These are phyloP conservation scores for Philonicus albiceps DNA, from an alignment of 2,888 invertebrate species.

Conservation along the genomic window DNA sequence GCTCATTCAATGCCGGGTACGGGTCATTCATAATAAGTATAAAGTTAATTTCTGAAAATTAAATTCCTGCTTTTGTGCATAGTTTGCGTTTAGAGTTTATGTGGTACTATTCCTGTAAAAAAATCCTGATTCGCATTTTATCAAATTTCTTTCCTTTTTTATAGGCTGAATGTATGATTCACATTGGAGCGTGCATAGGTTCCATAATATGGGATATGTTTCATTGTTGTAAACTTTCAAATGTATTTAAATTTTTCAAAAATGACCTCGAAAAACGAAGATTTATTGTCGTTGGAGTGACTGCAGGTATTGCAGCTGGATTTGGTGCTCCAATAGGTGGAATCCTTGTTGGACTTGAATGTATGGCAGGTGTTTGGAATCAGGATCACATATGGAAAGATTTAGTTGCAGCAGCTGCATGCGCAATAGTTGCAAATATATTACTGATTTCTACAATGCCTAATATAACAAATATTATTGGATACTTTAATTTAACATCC, in stretches of 20 bases:
- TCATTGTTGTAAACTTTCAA: neutral
- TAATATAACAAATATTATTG: neutral
- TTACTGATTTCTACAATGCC: too few relatives aligned
- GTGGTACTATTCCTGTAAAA: neutral
- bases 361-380: neutral
- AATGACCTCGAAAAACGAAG: neutral
- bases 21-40: too few relatives aligned
- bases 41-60: too few relatives aligned
- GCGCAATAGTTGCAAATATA: constrained; percentile 62
- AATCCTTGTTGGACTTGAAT: neutral
- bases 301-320: neutral
- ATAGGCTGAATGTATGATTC: neutral
- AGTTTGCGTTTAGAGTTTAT: too few relatives aligned
- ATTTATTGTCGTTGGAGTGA: neutral
- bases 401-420: constrained; percentile 94
- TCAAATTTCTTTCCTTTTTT: neutral
- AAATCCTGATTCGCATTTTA: neutral
- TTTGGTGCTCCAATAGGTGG: neutral
- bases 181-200: neutral
- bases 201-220: neutral
- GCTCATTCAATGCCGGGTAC: too few relatives aligned
- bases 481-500: neutral
- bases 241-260: neutral
- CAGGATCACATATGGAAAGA: constrained; percentile 80
- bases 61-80: too few relatives aligned